Percentiles rank a stretch among this genome's conserved stretches.
Conservation (phyloP, 2,113 vertebrate species). For the Balaenoptera acutorostrata region DNA sequence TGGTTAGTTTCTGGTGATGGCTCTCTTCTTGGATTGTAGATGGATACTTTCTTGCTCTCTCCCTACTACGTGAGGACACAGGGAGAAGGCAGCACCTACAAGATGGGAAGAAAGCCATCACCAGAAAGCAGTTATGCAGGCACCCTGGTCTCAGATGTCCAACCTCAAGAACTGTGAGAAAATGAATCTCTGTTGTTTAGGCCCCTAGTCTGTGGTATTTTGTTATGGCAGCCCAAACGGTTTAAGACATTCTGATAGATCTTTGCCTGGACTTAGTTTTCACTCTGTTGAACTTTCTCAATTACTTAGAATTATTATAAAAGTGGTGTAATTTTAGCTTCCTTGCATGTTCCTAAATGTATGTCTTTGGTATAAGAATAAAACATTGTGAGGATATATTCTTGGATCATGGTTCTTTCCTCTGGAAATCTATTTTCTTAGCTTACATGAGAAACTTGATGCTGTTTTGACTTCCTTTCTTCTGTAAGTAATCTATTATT, state of each 20-base stretch:
- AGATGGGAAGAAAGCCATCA: neutral
- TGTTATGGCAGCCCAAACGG: neutral
- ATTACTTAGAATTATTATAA: neutral
- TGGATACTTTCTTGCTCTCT: neutral
- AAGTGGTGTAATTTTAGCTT: neutral
- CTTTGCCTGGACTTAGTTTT: neutral
- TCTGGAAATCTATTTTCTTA: neutral
- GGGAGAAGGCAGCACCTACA: neutral
- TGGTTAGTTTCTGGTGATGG: neutral
- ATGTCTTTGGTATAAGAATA: neutral
- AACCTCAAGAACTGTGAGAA: neutral
- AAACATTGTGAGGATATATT: neutral
- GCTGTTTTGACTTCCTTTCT: neutral
- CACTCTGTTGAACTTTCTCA: neutral
- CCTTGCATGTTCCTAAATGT: neutral
- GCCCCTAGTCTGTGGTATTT: neutral
- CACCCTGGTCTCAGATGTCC: neutral
- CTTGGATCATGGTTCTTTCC: neutral
- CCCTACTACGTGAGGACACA: neutral
- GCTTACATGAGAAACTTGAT: neutral
- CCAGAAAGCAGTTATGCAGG: neutral
- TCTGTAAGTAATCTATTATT: neutral
- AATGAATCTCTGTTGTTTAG: neutral
- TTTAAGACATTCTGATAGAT: neutral
- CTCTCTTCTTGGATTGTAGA: neutral